Evolutionary conservation across 2,888 invertebrate genomes (phyloP).

Genomic region (Philhelius pedissequus): DNA sequence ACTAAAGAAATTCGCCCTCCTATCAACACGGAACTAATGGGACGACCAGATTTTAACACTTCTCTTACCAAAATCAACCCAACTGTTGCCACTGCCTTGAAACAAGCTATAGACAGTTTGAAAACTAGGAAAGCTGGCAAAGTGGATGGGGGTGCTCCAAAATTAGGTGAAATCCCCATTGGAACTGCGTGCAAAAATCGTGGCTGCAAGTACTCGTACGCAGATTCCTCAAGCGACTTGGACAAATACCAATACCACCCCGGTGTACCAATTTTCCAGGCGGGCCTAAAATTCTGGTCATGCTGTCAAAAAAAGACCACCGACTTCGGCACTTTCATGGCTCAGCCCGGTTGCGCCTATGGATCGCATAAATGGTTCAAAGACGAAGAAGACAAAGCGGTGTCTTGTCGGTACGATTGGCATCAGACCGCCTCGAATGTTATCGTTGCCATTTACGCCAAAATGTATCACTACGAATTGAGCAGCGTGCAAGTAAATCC

Average conservation of each 20-base stretch:
- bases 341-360: conserved; percentile 92
- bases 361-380: conserved; percentile 93
- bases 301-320: conserved; percentile 96
- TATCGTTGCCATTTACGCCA: conserved; percentile 93
- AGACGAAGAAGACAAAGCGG: conserved; percentile 81
- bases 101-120: conserved; percentile 81
- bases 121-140: conserved; percentile 33
- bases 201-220: conserved; percentile 87
- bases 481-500: conserved; percentile 91
- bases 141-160: not conserved
- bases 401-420: conserved; percentile 94
- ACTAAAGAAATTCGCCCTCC: conserved; percentile 80
- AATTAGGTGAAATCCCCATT: conserved; percentile 79
- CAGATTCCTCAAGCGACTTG: conserved; percentile 84
- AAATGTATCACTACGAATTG: conserved; percentile 89
- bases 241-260: conserved; percentile 89
- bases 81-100: conserved; percentile 83
- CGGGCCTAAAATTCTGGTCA: conserved; percentile 98
- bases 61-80: conserved; percentile 78
- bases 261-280: conserved; percentile 95
- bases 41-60: conserved; percentile 83
- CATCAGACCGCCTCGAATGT: conserved; percentile 94
- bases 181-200: conserved; percentile 93
- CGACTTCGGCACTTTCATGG: conserved; percentile 95
- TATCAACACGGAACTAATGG: conserved; percentile 79